Evolutionary conservation across 2,888 invertebrate genomes (phyloP), one percentile per base, ranked within the genome.

Genomic region (Subacronicta megacephala): DNA sequence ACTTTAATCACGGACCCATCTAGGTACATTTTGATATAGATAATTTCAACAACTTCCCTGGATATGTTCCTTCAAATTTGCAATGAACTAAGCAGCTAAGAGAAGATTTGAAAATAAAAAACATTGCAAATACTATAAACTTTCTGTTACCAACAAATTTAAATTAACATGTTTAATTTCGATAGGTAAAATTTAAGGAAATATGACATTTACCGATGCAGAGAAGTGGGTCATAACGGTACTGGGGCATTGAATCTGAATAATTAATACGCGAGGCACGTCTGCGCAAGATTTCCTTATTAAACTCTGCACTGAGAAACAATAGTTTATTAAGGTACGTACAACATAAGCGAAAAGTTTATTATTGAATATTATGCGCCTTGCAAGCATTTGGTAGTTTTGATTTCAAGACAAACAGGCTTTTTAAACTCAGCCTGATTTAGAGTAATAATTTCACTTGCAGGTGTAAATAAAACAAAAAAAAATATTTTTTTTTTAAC

Each of bases 201-300:
- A 66, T 62, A 64, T 54, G 58, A 56, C 58, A 50, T 54, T 71
- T 60, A 62, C 46, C 46, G 18, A 33, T 55, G 47, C 49, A 59
- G 50, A 68, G 67, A 68, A 65, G 58, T 54, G 40, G 57, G 69
- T 62, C 68, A 62, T 64, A 63, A 64, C 65, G 61, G 60, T 60
- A 52, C 69, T 59, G 47, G 57, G 53, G 56, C 64, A 60, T 55
- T 67, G 69, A 53, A 59, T 47, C 53, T 67, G 74, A 77, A 82
- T 77, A 71, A 76, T 75, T 78, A 79, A 82, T 77, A 74, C 75
- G 62, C 26, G 13, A 49, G 62, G 58, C 65, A 45, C 54, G 68
- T 66, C 66, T 50, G 64, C 61, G 70, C 62, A 57, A 62, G 49
- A 58, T 45, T 46, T 50, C 58, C 56, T 63, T 71, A 75, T 72